phyloP scores from a whole-genome alignment of 2,797 vertebrate genomes.

The Bryconaethiops microstoma region DNA sequence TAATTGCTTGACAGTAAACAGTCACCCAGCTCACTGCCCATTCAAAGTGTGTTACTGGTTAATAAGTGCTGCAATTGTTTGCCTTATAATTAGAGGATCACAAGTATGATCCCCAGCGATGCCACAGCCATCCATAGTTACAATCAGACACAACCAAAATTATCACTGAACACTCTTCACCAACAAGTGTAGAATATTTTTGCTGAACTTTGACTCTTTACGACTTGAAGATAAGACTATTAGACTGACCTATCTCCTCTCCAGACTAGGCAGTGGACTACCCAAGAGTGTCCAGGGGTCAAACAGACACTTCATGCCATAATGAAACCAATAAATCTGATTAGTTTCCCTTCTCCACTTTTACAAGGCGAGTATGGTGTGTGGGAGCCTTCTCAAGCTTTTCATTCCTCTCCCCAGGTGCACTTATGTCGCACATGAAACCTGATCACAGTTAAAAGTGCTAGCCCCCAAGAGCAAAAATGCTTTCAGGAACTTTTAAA shows the following conservation, averaged over 20 bases:
- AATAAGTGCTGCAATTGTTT: no score
- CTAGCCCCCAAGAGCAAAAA: conserved; percentile 75
- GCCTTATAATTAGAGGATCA: no score
- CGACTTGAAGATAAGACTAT: neutral
- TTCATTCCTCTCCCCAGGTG: conserved; percentile 73
- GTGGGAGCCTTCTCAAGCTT: conserved; percentile 65
- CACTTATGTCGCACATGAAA: conserved; percentile 72
- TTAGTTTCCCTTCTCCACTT: conserved; percentile 65
- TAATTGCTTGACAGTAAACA: no score
- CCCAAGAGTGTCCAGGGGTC: conserved; percentile 48
- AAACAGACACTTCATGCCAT: conserved; percentile 64
- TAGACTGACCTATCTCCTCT: conserved; percentile 26
- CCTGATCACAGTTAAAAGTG: conserved; percentile 79
- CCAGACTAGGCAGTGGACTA: conserved; percentile 58
- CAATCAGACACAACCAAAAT: neutral
- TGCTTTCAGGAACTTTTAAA: conserved; percentile 84
- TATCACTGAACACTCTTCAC: neutral
- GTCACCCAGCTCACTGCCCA: no score
- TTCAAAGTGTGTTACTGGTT: no score
- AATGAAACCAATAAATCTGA: conserved; percentile 80
- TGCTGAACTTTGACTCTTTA: neutral
- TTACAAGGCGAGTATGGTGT: conserved; percentile 71
- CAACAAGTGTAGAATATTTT: neutral
- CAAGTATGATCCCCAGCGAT: no score
- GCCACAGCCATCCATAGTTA: neutral